Evolutionary conservation across 2,113 vertebrate species (phyloP).

Genomic region (Narcine bancroftii): DNA sequence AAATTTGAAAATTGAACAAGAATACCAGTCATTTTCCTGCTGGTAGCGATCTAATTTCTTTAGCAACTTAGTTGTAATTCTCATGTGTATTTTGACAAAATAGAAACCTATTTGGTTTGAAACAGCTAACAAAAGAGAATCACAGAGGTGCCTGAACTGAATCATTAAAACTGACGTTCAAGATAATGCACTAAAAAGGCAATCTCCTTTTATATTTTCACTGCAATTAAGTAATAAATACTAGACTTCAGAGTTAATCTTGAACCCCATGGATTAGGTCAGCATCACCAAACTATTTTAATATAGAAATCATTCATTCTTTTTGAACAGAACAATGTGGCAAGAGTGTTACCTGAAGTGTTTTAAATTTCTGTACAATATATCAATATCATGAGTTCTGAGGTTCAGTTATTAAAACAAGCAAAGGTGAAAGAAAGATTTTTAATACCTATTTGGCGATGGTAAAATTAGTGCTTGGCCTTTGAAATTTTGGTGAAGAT

Average conservation of each 20-base stretch:
- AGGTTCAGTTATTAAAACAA: background rate
- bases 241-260: background rate
- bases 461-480: background rate
- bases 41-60: background rate
- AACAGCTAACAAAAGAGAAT: background rate
- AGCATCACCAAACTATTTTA: background rate
- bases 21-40: background rate
- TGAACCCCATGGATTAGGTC: background rate
- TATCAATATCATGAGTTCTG: background rate
- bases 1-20: background rate
- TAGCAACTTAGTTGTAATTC: background rate
- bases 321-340: background rate
- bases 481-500: background rate
- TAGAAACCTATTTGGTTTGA: conserved; percentile 7
- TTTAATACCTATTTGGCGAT: background rate
- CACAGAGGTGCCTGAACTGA: background rate
- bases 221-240: background rate
- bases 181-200: background rate
- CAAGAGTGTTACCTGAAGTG: background rate
- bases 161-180: background rate
- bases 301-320: background rate
- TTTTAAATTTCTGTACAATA: background rate
- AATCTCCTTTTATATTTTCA: background rate
- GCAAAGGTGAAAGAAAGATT: background rate
- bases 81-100: background rate